phyloP scores from a whole-genome alignment of 2,888 invertebrate species.

The Orthosia gothica region DNA sequence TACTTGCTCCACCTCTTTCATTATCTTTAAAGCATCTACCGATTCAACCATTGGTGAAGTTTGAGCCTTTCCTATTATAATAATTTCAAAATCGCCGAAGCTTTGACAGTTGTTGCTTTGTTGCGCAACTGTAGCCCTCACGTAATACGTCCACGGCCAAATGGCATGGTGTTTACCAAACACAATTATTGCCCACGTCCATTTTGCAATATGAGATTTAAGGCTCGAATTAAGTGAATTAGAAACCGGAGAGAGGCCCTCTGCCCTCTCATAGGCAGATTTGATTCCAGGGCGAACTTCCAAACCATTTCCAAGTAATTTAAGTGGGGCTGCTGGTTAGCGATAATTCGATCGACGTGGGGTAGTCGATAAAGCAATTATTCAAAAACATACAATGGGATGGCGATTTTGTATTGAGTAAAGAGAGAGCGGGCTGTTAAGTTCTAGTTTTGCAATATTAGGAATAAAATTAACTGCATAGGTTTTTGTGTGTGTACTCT shows the following conservation, averaged over 20 bases:
- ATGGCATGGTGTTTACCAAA: slow-evolving; percentile 84
- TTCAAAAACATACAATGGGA: slow-evolving; percentile 37
- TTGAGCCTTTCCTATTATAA: background rate
- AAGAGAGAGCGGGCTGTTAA: background rate
- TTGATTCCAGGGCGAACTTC: slow-evolving; percentile 60
- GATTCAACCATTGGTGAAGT: no score
- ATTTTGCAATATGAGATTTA: slow-evolving; percentile 91
- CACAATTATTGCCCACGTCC: slow-evolving; percentile 88
- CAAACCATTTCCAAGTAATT: slow-evolving; percentile 67
- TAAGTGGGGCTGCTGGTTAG: slow-evolving; percentile 50
- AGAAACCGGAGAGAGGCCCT: slow-evolving; percentile 80
- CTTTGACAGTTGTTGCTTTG: background rate
- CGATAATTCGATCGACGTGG: slow-evolving; percentile 57
- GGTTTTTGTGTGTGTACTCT: no score
- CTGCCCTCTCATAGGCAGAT: slow-evolving; percentile 63
- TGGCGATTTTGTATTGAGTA: background rate
- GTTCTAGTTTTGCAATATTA: background rate
- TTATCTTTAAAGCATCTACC: background rate
- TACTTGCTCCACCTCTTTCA: background rate
- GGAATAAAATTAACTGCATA: no score
- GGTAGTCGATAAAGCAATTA: slow-evolving; percentile 32
- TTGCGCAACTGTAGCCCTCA: slow-evolving; percentile 22
- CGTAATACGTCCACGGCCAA: slow-evolving; percentile 46
- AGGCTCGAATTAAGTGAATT: slow-evolving; percentile 90
- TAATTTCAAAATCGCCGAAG: background rate